Base-by-base conservation (phyloP, 1,140 invertebrate species). In the Vanessa tameamea region DNA sequence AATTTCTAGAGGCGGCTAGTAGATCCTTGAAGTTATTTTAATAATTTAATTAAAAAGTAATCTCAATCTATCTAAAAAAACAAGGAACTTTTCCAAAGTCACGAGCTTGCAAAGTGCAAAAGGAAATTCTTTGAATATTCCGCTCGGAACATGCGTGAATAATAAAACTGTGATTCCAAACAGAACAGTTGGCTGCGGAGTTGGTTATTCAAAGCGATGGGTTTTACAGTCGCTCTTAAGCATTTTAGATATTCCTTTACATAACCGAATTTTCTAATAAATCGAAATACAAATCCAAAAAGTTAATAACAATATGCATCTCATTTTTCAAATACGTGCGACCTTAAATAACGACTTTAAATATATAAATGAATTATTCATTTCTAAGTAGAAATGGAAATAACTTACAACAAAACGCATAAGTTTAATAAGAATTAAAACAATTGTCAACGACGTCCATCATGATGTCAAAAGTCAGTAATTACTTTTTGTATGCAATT, bases 61-160 rank as follows among this genome's bases (percentile, higher is more conserved):
- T 31, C 31, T 57, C 5, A 26, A n/a, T 31, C 3, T n/a, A 47
- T 57, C 50, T 12, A 57, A 20, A 23, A 12, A 47, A 69, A 20
- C 57, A 57, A 50, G n/a, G 55, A 37, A 55, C 15, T n/a, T 4
- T 12, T 15, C 11, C 64, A 55, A 37, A 15, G 55, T 51, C 15
- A 55, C 48, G 47, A 16, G 65, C 63, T 66, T 16, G 57, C 37
- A 63, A 50, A 53, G 37, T 6, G 64, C 51, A 68, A 68, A 61
- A 23, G 50, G 31, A 65, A 72, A 73, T 68, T 63, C 72, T 61
- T 73, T 73, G 65, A 68, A 68, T 63, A 68, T 51, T 73, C 59
- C 68, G 13, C 43, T 31, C 20, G 57, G 59, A 63, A 14, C 47
- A 15, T 31, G 47, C 57, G 68, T 64, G 61, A 70, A 70, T 57